Evolutionary conservation across 2,113 vertebrate genomes (phyloP).

Genomic region (Ameiurus melas): DNA sequence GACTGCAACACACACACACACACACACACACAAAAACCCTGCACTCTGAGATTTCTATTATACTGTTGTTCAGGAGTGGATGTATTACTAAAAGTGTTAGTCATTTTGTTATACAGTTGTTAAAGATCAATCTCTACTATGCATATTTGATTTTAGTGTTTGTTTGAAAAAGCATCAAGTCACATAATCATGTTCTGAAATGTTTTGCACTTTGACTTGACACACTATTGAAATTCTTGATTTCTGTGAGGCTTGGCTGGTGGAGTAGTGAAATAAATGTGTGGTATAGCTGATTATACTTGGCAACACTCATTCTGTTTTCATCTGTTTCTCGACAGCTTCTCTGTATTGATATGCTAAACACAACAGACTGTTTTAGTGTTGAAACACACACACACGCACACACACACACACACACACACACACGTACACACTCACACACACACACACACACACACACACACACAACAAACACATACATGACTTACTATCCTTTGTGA

Average conservation of each 20-base stretch:
- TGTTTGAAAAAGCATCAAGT: not conserved
- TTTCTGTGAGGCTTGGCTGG: conserved; percentile 20
- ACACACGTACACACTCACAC: not conserved
- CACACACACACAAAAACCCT: not conserved
- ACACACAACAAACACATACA: conserved; percentile 3
- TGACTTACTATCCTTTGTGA: not conserved
- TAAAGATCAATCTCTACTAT: not conserved
- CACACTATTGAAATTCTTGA: conserved; percentile 6
- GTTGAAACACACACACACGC: conserved; percentile 13
- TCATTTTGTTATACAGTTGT: not conserved
- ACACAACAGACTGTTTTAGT: conserved; percentile 43
- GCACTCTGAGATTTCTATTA: conserved; percentile 8
- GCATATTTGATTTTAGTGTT: not conserved
- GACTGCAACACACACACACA: not conserved
- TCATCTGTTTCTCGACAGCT: conserved; percentile 48
- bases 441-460: not conserved
- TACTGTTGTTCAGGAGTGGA: not conserved
- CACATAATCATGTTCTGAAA: not conserved
- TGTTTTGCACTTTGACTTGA: conserved; percentile 14
- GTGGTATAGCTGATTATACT: conserved; percentile 29
- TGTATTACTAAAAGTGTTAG: not conserved
- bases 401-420: not conserved
- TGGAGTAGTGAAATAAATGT: not conserved
- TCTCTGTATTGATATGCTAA: conserved; percentile 73
- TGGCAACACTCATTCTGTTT: conserved; percentile 58